phyloP scores from a whole-genome alignment of 2,113 vertebrate genomes.

The Tringa solitaria region DNA sequence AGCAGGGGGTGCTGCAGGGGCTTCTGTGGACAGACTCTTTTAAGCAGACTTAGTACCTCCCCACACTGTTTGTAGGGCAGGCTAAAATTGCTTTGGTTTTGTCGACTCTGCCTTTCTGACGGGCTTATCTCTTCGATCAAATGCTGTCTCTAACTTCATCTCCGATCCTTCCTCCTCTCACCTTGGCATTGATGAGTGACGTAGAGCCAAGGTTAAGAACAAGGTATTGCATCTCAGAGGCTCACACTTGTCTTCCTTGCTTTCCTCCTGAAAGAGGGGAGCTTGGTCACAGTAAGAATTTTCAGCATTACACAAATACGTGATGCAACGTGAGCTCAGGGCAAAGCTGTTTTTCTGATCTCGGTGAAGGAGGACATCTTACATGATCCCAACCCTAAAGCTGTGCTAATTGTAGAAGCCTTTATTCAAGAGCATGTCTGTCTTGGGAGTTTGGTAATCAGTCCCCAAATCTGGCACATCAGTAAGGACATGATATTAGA shows the following conservation, averaged over 20 bases:
- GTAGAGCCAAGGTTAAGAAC: not conserved
- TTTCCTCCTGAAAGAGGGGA: not conserved
- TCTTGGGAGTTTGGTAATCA: not conserved
- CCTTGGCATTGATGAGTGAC: not conserved
- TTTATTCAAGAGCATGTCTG: not conserved
- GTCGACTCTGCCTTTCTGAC: not conserved
- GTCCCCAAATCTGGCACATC: not conserved
- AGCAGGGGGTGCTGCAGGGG: not conserved
- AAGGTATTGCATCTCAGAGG: not conserved
- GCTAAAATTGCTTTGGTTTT: not conserved
- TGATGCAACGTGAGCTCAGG: not conserved
- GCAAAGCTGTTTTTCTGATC: rapidly evolving
- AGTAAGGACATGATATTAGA: not conserved
- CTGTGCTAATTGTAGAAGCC: not conserved
- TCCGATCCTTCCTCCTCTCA: not conserved
- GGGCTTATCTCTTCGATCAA: not conserved
- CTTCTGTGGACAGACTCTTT: not conserved
- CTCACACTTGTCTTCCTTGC: not conserved
- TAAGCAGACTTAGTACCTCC: not conserved
- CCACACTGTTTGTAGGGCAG: not conserved
- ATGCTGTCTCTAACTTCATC: not conserved
- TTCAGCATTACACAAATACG: not conserved
- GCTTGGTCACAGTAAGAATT: not conserved
- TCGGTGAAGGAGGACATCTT: not conserved
- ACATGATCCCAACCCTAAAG: not conserved